Evolutionary conservation across 2,113 vertebrate genomes (phyloP), one percentile per base, ranked within the genome.

Genomic region (Promerops cafer): DNA sequence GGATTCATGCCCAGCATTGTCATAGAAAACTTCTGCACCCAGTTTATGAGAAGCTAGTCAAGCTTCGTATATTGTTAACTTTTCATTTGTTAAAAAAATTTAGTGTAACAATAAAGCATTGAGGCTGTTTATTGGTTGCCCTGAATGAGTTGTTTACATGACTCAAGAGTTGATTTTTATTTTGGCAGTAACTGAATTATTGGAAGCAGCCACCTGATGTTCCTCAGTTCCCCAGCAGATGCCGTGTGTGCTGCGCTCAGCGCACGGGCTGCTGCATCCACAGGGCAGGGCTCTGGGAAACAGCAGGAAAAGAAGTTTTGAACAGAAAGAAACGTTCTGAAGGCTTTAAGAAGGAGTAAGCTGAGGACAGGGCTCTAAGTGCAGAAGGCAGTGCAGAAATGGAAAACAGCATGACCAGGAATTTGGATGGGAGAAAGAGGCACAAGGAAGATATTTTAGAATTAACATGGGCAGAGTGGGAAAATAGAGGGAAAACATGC

Each of bases 221-320:
- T 96, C 90, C 83, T 10, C 20, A 4, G 22, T 26, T n/a, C 60
- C 83, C 94, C 95, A 94, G 92, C 88, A 96, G 95, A 78, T 96
- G 94, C 94, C 94, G 79, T 71, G 75, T 81, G 81, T 94, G 95
- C 66, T 75, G 78, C 83, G 0, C 83, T 45, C 57, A 69, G 87
- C 40, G 2, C 28, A 1, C 1, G 0, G 60, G 26, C 87, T 18
- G 47, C 74, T 30, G 60, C 52, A 21, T 11, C 23, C 20, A 0
- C 21, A 30, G 17, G 54, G 50, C 45, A 19, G 70, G 31, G 31
- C n/a, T 54, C 33, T 7, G 64, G 35, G 44, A 65, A 81, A 47
- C 15, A 24, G 13, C 50, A 28, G 31, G 26, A 70, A 42, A 64
- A 9, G 2, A 9, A 4, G 12, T 3, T 61, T 44, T 26, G 45